phyloP scores from a whole-genome alignment of 1,140 invertebrate genomes.

The Epicauta chinensis region DNA sequence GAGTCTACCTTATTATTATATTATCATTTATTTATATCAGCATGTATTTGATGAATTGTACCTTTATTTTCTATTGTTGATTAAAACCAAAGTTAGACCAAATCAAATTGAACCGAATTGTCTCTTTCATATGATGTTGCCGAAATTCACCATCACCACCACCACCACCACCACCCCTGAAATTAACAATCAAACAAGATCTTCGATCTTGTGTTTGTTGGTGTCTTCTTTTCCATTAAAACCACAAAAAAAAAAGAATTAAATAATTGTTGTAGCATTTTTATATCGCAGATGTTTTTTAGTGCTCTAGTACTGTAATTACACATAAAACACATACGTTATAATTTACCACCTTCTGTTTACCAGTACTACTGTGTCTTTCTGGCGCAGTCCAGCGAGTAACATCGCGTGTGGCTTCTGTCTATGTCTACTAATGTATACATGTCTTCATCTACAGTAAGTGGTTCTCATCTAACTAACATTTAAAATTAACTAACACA shows the following conservation, averaged over 20 bases:
- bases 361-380: conserved; percentile 28
- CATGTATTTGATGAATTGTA: conserved; percentile 41
- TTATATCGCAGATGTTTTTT: conserved; percentile 25
- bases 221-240: too few relatives aligned
- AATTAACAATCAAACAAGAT: neutral
- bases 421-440: conserved; percentile 41
- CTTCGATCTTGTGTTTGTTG: too few relatives aligned
- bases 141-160: neutral
- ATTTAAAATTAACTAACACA: conserved; percentile 2
- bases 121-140: neutral
- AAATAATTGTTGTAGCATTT: conserved; percentile 12
- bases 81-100: conserved; percentile 43
- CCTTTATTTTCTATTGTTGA: conserved; percentile 42
- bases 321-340: conserved; percentile 19
- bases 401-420: conserved; percentile 36
- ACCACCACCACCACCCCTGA: neutral
- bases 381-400: conserved; percentile 26
- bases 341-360: conserved; percentile 31
- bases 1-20: conserved; percentile 30
- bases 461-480: conserved; percentile 37
- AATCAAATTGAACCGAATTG: conserved; percentile 7
- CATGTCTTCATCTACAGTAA: conserved; percentile 40
- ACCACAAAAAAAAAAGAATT: too few relatives aligned
- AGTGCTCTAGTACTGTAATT: conserved; percentile 31
- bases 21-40: conserved; percentile 34